Base-by-base conservation (phyloP, 2,797 vertebrate genomes). In the Danio jaintianensis region DNA sequence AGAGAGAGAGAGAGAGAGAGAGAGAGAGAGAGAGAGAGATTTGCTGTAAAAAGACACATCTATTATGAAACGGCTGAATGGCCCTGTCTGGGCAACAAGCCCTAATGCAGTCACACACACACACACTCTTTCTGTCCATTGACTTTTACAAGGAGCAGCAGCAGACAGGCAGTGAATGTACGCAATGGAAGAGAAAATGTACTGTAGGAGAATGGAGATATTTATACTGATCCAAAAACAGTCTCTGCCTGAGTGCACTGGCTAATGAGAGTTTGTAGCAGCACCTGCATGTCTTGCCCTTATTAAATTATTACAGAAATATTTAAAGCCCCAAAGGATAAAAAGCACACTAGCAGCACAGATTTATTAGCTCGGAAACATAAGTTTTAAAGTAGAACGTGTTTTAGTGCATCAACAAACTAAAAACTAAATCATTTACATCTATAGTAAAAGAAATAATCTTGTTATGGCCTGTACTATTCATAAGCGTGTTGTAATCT, bases 1-100 rank as follows among this genome's bases (percentile, higher is more conserved):
- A n/a, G n/a, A n/a, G n/a, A n/a, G 61, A 29, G 50, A 47, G 59
- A 53, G 73, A 42, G 45, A 53, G 59, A 45, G 36, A 87, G 90
- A 90, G 29, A 29, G 29, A 29, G 29, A 29, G 29, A 29, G 1
- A 29, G n/a, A n/a, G n/a, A n/a, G n/a, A n/a, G n/a, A n/a, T n/a
- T n/a, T 29, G 29, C 29, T 29, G 29, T 29, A 29, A 29, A 29
- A 29, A 29, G 29, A 52, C 18, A 48, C 43, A 40, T 42, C 47
- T 38, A 50, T 75, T 74, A 75, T 75, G 45, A 58, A 62, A 42
- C 1, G 29, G 29, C 52, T 75, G 36, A 75, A 75, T 75, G 29
- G 59, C 40, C 5, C 29, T 75, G 59, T 63, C 47, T 53, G 59
- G 47, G 59, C 47, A 63, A 6, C 36, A 75, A 52, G 47, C 73